Conservation (phyloP, 2,888 invertebrate species). For the Polydesmus complanatus region DNA sequence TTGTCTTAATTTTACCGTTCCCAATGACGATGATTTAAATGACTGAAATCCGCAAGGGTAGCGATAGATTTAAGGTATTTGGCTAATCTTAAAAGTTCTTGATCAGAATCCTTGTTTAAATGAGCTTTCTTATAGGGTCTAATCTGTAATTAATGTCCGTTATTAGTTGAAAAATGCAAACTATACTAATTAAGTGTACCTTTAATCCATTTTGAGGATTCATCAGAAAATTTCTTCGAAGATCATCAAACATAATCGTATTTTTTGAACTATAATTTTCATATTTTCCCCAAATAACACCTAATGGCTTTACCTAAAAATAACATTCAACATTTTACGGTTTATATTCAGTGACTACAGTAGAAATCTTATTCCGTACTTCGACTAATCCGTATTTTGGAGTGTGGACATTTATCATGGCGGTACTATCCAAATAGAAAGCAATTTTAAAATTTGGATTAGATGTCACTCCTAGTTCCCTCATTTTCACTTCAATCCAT, state of each 20-base stretch:
- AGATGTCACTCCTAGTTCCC: constrained; percentile 66
- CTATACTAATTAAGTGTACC: constrained; percentile 22
- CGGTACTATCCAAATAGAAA: constrained; percentile 78
- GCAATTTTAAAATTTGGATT: constrained; percentile 78
- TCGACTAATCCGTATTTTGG: constrained; percentile 82
- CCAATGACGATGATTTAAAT: constrained; percentile 82
- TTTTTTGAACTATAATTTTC: constrained; percentile 75
- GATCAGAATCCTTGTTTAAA: constrained; percentile 65
- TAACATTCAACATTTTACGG: not conserved
- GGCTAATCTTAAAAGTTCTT: constrained; percentile 63
- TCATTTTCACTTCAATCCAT: constrained; percentile 97
- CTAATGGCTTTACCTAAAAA: constrained; percentile 73
- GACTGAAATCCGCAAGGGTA: constrained; percentile 61
- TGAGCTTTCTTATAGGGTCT: constrained; percentile 83
- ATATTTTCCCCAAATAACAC: constrained; percentile 93
- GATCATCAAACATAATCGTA: constrained; percentile 96
- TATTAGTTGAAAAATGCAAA: not conserved
- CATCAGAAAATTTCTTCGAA: constrained; percentile 90
- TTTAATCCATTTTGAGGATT: constrained; percentile 86
- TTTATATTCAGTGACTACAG: too few relatives aligned
- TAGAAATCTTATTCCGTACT: constrained; percentile 52
- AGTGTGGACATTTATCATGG: constrained; percentile 89
- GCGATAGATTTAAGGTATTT: constrained; percentile 71
- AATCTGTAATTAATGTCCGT: constrained; percentile 38
- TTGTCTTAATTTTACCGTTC: constrained; percentile 42